Percentiles rank a stretch among this genome's conserved stretches.
Evolutionary conservation across 2,113 vertebrate species (phyloP).

Genomic region (Monarcha castaneiventris): DNA sequence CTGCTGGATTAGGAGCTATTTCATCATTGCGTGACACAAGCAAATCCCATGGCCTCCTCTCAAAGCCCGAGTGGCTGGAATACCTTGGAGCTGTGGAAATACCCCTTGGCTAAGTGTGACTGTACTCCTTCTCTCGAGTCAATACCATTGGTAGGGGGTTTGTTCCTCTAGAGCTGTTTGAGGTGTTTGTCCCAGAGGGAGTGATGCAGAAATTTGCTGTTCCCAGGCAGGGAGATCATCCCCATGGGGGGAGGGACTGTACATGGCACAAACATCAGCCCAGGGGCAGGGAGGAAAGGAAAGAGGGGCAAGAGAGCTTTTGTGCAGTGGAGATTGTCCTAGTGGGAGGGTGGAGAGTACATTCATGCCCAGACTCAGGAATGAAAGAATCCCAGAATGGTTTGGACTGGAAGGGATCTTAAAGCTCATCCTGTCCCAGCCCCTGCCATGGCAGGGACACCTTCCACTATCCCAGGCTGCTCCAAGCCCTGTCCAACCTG

Average conservation of each 20-base stretch:
- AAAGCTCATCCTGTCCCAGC: accelerated
- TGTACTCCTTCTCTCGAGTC: not conserved
- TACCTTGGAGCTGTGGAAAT: not conserved
- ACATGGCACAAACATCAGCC: accelerated
- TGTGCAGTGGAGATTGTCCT: not conserved
- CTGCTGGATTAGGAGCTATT: constrained; percentile 32
- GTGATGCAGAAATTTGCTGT: not conserved
- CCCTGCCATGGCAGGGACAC: not conserved
- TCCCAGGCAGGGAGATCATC: not conserved
- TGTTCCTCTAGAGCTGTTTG: not conserved
- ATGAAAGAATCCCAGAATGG: not conserved
- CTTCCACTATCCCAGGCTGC: accelerated
- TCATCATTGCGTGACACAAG: not conserved
- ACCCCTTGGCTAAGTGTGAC: not conserved
- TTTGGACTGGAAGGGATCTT: not conserved
- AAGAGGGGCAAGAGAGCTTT: not conserved
- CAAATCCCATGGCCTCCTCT: not conserved
- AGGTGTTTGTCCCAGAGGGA: not conserved
- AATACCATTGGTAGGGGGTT: accelerated
- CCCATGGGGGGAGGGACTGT: not conserved
- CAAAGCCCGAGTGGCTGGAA: not conserved
- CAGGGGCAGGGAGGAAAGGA: not conserved
- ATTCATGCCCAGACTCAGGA: not conserved
- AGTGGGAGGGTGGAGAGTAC: not conserved
- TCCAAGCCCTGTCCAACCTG: accelerated